Evolutionary conservation across 2,113 vertebrate genomes (phyloP).

Genomic region (Nerophis lumbriciformis): DNA sequence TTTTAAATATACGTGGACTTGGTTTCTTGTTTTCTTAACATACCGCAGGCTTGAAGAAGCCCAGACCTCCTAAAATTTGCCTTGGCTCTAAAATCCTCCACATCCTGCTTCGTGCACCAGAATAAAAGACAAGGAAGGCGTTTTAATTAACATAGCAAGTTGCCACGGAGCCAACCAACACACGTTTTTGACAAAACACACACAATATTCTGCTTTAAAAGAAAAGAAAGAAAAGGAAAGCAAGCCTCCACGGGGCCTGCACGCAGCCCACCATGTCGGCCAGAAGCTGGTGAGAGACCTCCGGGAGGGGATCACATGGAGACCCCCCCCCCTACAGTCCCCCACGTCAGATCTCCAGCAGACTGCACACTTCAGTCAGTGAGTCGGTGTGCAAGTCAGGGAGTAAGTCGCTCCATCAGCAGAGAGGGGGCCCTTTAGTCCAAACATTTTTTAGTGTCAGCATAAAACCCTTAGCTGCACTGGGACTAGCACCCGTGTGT

Average conservation of each 20-base stretch:
- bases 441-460: slow-evolving; percentile 53
- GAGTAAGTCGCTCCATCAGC: slow-evolving; percentile 18
- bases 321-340: slow-evolving; percentile 12
- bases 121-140: slow-evolving; percentile 8
- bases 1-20: not conserved
- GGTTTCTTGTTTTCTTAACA: not conserved
- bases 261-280: slow-evolving; percentile 17
- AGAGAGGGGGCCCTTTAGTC: slow-evolving; percentile 33
- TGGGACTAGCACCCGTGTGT: slow-evolving; percentile 37
- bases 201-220: slow-evolving; percentile 3
- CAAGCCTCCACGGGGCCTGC: slow-evolving; percentile 11
- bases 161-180: slow-evolving; percentile 1
- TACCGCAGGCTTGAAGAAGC: slow-evolving; percentile 1
- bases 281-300: slow-evolving; percentile 19
- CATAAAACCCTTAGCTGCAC: slow-evolving; percentile 47
- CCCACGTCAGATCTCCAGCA: slow-evolving; percentile 37
- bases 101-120: slow-evolving; percentile 10
- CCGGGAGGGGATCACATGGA: slow-evolving; percentile 47
- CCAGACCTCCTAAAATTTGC: slow-evolving; percentile 9
- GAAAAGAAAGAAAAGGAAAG: not conserved
- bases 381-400: slow-evolving; percentile 24
- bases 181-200: slow-evolving; percentile 34
- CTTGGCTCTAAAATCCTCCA: slow-evolving; percentile 14
- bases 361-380: slow-evolving; percentile 27
- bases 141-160: slow-evolving; percentile 21